Conservation (phyloP, 2,113 vertebrate genomes). For the Syrmaticus mikado region DNA sequence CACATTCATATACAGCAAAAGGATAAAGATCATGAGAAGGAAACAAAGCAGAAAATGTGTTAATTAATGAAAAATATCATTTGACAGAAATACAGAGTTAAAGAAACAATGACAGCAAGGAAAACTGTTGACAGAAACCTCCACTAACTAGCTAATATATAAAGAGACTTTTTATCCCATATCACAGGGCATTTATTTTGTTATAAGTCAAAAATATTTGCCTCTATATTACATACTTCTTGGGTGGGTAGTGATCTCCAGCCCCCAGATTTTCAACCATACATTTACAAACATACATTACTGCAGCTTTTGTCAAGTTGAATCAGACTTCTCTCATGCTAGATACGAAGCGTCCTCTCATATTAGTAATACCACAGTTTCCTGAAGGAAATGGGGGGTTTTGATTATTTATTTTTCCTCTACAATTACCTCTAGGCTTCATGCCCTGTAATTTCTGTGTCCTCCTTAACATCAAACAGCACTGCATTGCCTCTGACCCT, state of each 20-base stretch:
- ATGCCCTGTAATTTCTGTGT: background rate
- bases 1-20: background rate
- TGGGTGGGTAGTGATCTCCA: background rate
- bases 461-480: background rate
- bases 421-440: background rate
- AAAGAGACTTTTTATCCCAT: background rate
- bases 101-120: background rate
- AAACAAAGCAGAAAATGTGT: background rate
- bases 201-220: background rate
- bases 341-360: background rate
- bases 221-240: background rate
- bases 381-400: background rate
- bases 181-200: background rate
- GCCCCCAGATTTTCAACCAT: background rate
- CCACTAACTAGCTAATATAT: background rate
- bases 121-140: background rate
- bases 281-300: background rate
- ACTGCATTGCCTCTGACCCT: background rate
- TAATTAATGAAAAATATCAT: background rate
- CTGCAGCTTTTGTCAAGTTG: background rate
- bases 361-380: background rate
- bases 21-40: conserved; percentile 10
- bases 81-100: background rate
- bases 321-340: background rate
- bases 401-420: background rate